Evolutionary conservation across 1,140 invertebrate species (phyloP), one percentile per base, ranked within the genome.

Genomic region (Cydia splendana): DNA sequence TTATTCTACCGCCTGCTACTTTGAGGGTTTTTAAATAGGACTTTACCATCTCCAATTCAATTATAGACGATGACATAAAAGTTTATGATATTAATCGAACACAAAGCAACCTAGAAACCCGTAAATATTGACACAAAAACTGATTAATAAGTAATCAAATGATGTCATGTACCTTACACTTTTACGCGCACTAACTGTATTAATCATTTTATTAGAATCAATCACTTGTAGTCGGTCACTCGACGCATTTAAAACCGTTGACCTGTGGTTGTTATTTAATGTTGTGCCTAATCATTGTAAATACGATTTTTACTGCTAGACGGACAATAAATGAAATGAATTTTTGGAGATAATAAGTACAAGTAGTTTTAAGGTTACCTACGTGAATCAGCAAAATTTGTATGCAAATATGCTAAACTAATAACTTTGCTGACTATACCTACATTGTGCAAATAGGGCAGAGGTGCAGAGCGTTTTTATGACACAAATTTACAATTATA

Each of bases 91-190:
- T 4, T 18, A 34, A 30, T 69, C 30, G 24, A 38, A 38, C 7
- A 38, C 34, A 71, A 71, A 71, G 67, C 30, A 71, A 45, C 9
- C 34, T 42, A 71, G 34, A 38, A 71, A 71, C 42, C 34, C 67
- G 67, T 71, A 71, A 71, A 71, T 71, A 71, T 71, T 42, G 67
- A 71, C 67, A 71, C 34, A 71, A 42, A 71, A 69, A 38, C 9
- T 18, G 13, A 71, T 71, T 42, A 10, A 71, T 42, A n/a, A n/a
- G n/a, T n/a, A 71, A 71, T 71, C 13, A 42, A 71, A 38, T 71
- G 67, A 18, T n/a, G n/a, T 9, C 67, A 69, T 38, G 67, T 38
- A 6, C 7, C 67, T 71, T 71, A 71, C n/a, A 71, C 67, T 42
- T 71, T 42, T 38, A 71, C 34, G 24, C 9, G 5, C 65, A 34